Evolutionary conservation across 2,888 invertebrate genomes (phyloP), one percentile per base, ranked within the genome.

Genomic region (Cheilosia urbana): DNA sequence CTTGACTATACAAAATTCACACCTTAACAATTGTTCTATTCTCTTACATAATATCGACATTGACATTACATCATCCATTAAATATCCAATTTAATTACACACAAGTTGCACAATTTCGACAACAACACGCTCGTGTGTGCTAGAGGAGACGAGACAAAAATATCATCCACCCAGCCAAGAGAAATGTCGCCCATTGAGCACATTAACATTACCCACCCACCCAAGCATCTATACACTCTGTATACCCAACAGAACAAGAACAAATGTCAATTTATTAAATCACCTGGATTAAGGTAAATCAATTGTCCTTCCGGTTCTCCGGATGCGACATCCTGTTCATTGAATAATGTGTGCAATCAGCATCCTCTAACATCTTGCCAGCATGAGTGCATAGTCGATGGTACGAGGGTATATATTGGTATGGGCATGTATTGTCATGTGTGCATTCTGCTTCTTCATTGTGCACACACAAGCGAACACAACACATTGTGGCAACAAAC

Each of bases 251-350:
- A 69, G 47, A 57, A 79, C 30, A 24, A 71, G 75, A 84, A 84
- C 84, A 84, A 84, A 78, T 84, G 88, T 87, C 88, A 87, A 87
- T 87, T 87, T 87, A 88, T 88, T 88, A 80, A 88, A 88, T 87
- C 87, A 88, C 88, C 87, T 87, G 81, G 72, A 87, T 88, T 88
- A 85, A 87, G 68, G 76, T 81, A 77, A 85, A 85, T 81, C 81
- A 85, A 85, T 85, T 80, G 80, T 71, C 76, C 80, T 76, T 85
- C 85, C 85, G 85, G 80, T 85, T 76, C 81, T 65, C 65, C 84
- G 69, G 84, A 79, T 84, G 84, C 75, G 75, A 84, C 84, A 84
- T 84, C 75, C 79, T 84, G 84, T 84, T 79, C 84, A 84, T 80
- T 84, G 80, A 84, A 80, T 84, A 84, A 84, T 80, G 84, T 84